A percentile compares a stretch with the other conserved stretches of the same genome.
phyloP scores from a whole-genome alignment of 2,113 vertebrate genomes.

The Orcinus orca region DNA sequence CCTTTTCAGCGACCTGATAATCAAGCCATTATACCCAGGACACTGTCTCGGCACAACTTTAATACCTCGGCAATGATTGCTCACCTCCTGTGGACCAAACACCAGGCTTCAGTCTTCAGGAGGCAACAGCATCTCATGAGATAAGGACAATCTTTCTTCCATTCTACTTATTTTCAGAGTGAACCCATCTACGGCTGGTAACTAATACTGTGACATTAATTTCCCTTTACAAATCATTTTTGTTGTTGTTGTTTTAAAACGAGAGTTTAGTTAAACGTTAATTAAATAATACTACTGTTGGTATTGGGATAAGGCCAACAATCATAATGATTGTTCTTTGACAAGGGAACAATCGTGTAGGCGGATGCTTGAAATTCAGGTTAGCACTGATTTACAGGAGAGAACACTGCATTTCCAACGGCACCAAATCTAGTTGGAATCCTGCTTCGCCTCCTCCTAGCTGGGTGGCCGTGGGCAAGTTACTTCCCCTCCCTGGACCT shows the following conservation, averaged over 20 bases:
- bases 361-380: not conserved
- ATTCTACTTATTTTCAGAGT: not conserved
- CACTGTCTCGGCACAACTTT: not conserved
- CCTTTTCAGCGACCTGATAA: not conserved
- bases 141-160: not conserved
- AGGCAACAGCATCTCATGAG: not conserved
- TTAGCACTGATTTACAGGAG: not conserved
- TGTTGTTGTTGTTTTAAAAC: not conserved
- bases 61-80: not conserved
- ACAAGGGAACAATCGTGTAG: not conserved
- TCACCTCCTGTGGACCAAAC: not conserved
- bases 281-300: not conserved
- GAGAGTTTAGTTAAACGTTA: slow-evolving; percentile 15
- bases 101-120: not conserved
- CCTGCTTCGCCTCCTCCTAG: not conserved
- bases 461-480: slow-evolving; percentile 40
- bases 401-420: not conserved
- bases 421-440: not conserved
- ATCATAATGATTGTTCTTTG: not conserved
- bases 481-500: slow-evolving; percentile 30
- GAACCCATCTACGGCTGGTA: not conserved
- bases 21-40: not conserved
- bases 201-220: not conserved
- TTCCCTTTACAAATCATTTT: not conserved
- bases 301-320: not conserved